A percentile compares a stretch with the other conserved stretches of the same genome.
These are phyloP conservation scores for Danionella dracula DNA, from an alignment of 2,797 vertebrate genomes.

Conservation along the genomic window DNA sequence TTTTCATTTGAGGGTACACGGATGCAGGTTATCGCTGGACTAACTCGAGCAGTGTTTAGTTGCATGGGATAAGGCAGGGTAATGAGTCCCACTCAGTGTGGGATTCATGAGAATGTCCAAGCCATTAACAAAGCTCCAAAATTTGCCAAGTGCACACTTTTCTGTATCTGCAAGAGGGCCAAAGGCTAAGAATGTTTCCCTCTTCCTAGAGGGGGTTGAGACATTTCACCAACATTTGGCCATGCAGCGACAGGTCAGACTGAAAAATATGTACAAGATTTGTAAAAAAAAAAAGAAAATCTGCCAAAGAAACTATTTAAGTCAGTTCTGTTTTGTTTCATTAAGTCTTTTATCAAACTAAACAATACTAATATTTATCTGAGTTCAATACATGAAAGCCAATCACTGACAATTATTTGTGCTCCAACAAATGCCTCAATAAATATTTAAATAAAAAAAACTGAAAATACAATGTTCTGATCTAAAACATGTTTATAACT, in stretches of 20 bases:
- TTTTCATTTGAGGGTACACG: not conserved
- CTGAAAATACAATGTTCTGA: too few relatives aligned
- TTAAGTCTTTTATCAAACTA: too few relatives aligned
- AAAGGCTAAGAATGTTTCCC: constrained; percentile 31
- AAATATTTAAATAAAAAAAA: too few relatives aligned
- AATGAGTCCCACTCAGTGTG: not conserved
- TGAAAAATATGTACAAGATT: not conserved
- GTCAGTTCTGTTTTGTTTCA: too few relatives aligned
- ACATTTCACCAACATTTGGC: not conserved
- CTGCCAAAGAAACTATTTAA: too few relatives aligned
- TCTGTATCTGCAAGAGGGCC: constrained; percentile 19
- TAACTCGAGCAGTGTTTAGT: not conserved
- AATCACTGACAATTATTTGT: too few relatives aligned
- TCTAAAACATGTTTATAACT: too few relatives aligned
- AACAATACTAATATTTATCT: too few relatives aligned
- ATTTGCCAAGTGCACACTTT: constrained; percentile 28
- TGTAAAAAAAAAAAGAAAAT: too few relatives aligned
- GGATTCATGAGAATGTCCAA: constrained; percentile 26
- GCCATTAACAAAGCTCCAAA: constrained; percentile 31
- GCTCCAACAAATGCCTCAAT: too few relatives aligned
- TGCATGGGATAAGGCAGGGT: constrained; percentile 3
- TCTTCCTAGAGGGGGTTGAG: constrained; percentile 6
- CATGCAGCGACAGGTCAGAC: not conserved
- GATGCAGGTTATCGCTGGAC: not conserved
- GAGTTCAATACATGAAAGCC: too few relatives aligned